phyloP scores from a whole-genome alignment of 2,888 invertebrate species.

The Macaria notata region DNA sequence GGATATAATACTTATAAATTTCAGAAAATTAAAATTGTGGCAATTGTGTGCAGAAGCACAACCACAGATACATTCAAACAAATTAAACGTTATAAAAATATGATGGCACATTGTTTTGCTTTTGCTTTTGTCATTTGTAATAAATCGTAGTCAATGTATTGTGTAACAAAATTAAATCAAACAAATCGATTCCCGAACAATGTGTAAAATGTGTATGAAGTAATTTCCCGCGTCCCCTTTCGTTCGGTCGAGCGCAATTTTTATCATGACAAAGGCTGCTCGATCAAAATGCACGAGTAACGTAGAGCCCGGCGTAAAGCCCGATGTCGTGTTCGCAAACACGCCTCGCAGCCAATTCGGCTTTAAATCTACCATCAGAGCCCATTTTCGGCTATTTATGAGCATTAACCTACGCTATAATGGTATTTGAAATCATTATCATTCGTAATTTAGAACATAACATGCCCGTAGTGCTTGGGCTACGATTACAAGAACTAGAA shows the following conservation, averaged over 20 bases:
- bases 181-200: conserved; percentile 63
- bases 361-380: conserved; percentile 11
- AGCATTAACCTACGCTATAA: conserved; percentile 1
- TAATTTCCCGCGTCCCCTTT: conserved; percentile 64
- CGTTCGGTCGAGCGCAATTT: conserved; percentile 57
- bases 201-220: conserved; percentile 64
- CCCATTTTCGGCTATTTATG: conserved; percentile 14
- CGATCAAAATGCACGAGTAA: conserved; percentile 70
- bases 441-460: neutral
- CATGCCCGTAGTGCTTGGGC: no score
- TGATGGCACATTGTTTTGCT: no score
- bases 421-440: conserved; percentile 1
- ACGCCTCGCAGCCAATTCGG: conserved; percentile 9
- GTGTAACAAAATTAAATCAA: conserved; percentile 67
- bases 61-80: no score
- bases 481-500: no score
- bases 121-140: no score
- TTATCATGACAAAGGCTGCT: conserved; percentile 70
- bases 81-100: no score
- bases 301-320: conserved; percentile 51
- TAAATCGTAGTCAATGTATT: conserved; percentile 33
- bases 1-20: no score
- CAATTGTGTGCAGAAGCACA: no score
- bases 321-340: conserved; percentile 17
- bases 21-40: no score